Evolutionary conservation across 2,797 vertebrate species (phyloP).

Genomic region (Naso thynnoides): DNA sequence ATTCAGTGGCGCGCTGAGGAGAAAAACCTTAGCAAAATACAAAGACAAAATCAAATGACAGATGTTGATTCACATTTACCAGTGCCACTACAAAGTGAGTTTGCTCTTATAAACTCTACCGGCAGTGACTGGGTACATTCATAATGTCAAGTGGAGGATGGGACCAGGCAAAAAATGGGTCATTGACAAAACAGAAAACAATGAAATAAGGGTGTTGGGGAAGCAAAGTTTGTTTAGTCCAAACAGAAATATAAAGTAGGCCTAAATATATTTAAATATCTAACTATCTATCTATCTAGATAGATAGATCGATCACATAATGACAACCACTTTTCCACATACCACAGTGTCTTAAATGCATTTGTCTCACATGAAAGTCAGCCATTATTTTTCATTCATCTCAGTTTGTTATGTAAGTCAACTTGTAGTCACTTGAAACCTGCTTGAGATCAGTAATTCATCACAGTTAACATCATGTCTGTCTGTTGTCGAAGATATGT

Average conservation of each 20-base stretch:
- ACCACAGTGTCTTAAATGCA: not conserved
- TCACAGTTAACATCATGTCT: conserved; percentile 33
- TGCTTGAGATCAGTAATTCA: conserved; percentile 23
- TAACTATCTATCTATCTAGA: too few relatives aligned
- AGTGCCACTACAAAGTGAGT: conserved; percentile 71
- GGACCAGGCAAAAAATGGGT: conserved; percentile 32
- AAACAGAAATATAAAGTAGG: too few relatives aligned
- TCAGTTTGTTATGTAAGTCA: not conserved
- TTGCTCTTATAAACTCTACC: conserved; percentile 74
- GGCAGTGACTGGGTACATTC: conserved; percentile 71
- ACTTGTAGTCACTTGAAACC: conserved; percentile 11
- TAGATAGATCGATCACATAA: too few relatives aligned
- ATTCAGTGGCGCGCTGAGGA: conserved; percentile 53
- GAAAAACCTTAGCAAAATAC: conserved; percentile 72
- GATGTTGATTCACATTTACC: conserved; percentile 66
- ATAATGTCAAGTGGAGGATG: conserved; percentile 60
- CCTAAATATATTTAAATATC: too few relatives aligned
- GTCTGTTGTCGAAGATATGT: conserved; percentile 31
- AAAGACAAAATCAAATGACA: conserved; percentile 63
- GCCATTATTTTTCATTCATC: not conserved
- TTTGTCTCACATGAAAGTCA: not conserved
- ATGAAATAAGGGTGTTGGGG: not conserved
- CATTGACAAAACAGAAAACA: conserved; percentile 22
- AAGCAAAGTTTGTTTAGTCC: too few relatives aligned
- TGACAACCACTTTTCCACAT: not conserved